Conservation (phyloP, 2,797 vertebrate species). For the Xiphophorus birchmanni region DNA sequence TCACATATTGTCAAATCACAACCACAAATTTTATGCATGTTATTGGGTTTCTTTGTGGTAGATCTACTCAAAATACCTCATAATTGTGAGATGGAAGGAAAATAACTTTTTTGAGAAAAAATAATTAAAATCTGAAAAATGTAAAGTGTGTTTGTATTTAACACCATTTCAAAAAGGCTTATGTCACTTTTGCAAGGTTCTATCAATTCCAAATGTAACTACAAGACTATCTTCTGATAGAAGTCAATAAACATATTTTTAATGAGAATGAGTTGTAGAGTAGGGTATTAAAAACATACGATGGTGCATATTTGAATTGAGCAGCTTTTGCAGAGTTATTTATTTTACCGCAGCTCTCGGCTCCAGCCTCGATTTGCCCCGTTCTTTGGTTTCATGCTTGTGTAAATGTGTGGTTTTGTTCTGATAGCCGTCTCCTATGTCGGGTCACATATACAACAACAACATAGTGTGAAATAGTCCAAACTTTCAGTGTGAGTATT, state of each 20-base stretch:
- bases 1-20: background rate
- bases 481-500: background rate
- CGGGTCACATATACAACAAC: background rate
- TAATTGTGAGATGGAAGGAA: background rate
- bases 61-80: background rate
- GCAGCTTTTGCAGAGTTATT: constrained; percentile 8
- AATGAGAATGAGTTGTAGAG: background rate
- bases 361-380: background rate
- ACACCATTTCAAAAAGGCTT: background rate
- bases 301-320: background rate
- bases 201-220: background rate
- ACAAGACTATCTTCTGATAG: constrained; percentile 12
- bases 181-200: background rate
- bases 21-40: background rate
- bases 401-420: constrained; percentile 3
- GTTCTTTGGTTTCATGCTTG: background rate
- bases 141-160: background rate
- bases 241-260: constrained; percentile 6
- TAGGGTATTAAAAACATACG: background rate
- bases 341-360: background rate
- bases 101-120: background rate
- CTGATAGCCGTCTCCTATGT: background rate
- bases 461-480: background rate
- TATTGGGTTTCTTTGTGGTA: background rate
- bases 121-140: background rate